A percentile compares a stretch with the other conserved stretches of the same genome.
phyloP scores from a whole-genome alignment of 2,113 vertebrate genomes.

The Psammodynastes pulverulentus region DNA sequence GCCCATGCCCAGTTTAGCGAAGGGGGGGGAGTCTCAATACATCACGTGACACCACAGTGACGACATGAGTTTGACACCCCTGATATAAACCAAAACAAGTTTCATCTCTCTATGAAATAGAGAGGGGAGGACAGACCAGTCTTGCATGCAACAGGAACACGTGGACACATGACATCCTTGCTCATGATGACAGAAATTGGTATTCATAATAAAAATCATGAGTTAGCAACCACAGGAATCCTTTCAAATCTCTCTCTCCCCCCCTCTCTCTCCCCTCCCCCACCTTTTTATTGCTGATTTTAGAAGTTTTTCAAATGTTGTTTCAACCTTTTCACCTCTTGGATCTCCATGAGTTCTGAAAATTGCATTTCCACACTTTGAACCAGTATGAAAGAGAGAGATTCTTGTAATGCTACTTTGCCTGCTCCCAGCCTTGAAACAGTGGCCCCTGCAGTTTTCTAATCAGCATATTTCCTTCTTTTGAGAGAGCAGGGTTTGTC shows the following conservation, averaged over 20 bases:
- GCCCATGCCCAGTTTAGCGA: too few relatives aligned
- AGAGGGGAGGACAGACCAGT: not conserved
- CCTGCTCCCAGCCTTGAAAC: conserved; percentile 24
- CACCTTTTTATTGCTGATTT: conserved; percentile 2
- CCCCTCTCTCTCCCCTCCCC: not conserved
- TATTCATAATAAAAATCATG: not conserved
- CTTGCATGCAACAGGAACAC: not conserved
- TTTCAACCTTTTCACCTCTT: conserved; percentile 18
- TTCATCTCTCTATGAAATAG: not conserved
- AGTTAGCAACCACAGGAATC: rapidly evolving
- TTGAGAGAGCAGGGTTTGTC: conserved; percentile 24
- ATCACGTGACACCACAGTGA: too few relatives aligned
- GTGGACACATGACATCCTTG: not conserved
- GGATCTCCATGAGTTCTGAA: not conserved
- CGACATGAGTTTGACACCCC: too few relatives aligned
- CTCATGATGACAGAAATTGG: not conserved
- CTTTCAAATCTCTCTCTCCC: not conserved
- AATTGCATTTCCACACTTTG: conserved; percentile 34
- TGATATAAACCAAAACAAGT: too few relatives aligned
- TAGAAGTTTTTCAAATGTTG: not conserved
- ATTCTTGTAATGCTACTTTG: not conserved
- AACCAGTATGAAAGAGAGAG: not conserved
- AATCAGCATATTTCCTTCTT: not conserved
- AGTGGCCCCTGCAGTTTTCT: conserved; percentile 35
- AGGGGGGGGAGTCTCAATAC: too few relatives aligned